phyloP scores from a whole-genome alignment of 1,140 invertebrate species.

The Pristionchus pacificus region DNA sequence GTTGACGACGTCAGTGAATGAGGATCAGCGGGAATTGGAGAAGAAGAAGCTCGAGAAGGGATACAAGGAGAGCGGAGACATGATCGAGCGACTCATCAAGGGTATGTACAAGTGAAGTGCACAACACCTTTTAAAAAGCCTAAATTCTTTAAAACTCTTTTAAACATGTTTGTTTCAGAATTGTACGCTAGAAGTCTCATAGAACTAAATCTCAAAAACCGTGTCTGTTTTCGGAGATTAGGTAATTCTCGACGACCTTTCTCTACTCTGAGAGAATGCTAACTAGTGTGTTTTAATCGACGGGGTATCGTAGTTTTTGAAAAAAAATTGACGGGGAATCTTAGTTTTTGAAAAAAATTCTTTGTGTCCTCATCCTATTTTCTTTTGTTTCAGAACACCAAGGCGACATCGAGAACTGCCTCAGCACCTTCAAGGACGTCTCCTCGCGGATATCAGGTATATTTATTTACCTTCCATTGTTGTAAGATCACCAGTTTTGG shows the following conservation, averaged over 20 bases:
- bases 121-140: too few species aligned
- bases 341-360: neutral
- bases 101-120: too few species aligned
- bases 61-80: conserved; percentile 81
- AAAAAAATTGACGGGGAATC: neutral
- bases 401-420: conserved; percentile 79
- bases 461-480: neutral
- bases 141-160: too few species aligned
- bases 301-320: too few species aligned
- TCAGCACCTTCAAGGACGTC: conserved; percentile 78
- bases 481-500: conserved; percentile 6
- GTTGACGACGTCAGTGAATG: conserved; percentile 83
- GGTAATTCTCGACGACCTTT: too few species aligned
- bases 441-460: conserved; percentile 69
- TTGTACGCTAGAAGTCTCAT: too few species aligned
- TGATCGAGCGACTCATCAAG: conserved; percentile 80
- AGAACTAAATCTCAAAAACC: too few species aligned
- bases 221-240: too few species aligned
- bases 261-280: too few species aligned
- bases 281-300: too few species aligned
- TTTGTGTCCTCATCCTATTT: neutral
- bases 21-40: conserved; percentile 87
- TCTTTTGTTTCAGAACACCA: conserved; percentile 68
- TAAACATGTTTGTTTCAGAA: too few species aligned
- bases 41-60: conserved; percentile 86